Evolutionary conservation across 2,888 invertebrate species (phyloP).

Genomic region (Temnothorax unifasciatus): DNA sequence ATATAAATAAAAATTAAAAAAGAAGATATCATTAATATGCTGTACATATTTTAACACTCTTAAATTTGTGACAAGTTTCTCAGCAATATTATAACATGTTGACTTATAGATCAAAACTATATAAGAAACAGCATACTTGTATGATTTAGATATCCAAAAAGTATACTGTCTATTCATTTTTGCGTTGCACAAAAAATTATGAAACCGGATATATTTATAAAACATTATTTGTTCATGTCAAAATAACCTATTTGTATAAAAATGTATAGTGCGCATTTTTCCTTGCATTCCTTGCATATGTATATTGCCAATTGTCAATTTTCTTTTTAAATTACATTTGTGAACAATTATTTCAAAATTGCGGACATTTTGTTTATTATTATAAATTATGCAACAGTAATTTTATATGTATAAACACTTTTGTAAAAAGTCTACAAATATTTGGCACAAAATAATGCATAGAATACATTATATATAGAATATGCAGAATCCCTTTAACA

Average conservation of each 20-base stretch:
- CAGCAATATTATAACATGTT: slow-evolving; percentile 8
- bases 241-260: slow-evolving; percentile 20
- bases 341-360: slow-evolving; percentile 26
- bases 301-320: slow-evolving; percentile 12
- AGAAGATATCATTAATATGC: slow-evolving; percentile 10
- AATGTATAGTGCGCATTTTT: slow-evolving; percentile 18
- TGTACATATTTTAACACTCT: slow-evolving; percentile 15
- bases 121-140: slow-evolving; percentile 52
- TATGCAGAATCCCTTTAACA: slow-evolving; percentile 49
- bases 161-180: slow-evolving; percentile 36
- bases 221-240: slow-evolving; percentile 46
- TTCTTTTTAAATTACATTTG: slow-evolving; percentile 21
- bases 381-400: slow-evolving; percentile 60
- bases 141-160: slow-evolving; percentile 53
- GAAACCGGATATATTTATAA: slow-evolving; percentile 54
- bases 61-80: slow-evolving; percentile 26
- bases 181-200: slow-evolving; percentile 40
- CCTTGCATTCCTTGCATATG: neutral
- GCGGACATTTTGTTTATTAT: slow-evolving; percentile 23
- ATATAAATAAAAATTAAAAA: slow-evolving; percentile 34
- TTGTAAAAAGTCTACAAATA: slow-evolving; percentile 70
- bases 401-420: slow-evolving; percentile 59
- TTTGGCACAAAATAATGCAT: slow-evolving; percentile 68
- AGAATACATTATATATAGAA: slow-evolving; percentile 53
- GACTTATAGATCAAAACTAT: slow-evolving; percentile 11